A percentile compares a stretch with the other conserved stretches of the same genome.
phyloP scores from a whole-genome alignment of 2,797 vertebrate species.

The Anomalospiza imberbis region DNA sequence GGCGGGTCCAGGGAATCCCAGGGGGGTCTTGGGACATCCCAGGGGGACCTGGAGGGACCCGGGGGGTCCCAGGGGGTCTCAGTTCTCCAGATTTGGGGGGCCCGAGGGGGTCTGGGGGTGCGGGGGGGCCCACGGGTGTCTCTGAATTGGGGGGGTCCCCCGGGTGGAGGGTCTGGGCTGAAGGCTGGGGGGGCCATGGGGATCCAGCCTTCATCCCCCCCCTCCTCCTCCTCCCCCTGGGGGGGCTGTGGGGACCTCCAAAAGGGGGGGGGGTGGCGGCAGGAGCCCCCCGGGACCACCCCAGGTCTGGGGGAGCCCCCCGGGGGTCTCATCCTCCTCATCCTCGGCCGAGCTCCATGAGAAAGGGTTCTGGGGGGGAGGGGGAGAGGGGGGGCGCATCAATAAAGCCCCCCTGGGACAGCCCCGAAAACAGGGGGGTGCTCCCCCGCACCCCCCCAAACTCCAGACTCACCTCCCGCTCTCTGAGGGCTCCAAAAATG shows the following conservation, averaged over 20 bases:
- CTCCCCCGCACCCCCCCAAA: neutral
- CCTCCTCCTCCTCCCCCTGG: neutral
- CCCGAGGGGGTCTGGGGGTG: too few relatives aligned
- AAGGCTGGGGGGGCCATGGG: neutral
- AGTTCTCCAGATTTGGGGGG: neutral
- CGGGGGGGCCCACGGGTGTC: too few relatives aligned
- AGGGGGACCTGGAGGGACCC: too few relatives aligned
- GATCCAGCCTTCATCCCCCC: neutral
- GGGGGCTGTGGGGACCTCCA: neutral
- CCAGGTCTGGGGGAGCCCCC: neutral
- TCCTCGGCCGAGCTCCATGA: neutral
- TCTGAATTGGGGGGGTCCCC: neutral
- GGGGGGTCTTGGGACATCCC: too few relatives aligned
- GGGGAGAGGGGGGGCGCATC: too few relatives aligned
- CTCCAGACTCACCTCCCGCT: neutral
- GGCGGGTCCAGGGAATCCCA: neutral
- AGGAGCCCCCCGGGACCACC: neutral
- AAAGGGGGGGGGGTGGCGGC: neutral
- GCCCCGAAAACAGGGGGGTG: neutral
- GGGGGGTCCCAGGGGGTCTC: neutral
- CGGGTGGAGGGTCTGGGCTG: neutral
- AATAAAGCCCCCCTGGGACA: too few relatives aligned
- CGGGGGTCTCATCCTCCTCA: neutral
- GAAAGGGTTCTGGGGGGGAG: neutral
- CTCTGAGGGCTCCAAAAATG: neutral